Percentiles rank a stretch among this genome's conserved stretches.
These are phyloP conservation scores for Hystrix cristata DNA, from an alignment of 2,113 vertebrate species.

Conservation along the genomic window DNA sequence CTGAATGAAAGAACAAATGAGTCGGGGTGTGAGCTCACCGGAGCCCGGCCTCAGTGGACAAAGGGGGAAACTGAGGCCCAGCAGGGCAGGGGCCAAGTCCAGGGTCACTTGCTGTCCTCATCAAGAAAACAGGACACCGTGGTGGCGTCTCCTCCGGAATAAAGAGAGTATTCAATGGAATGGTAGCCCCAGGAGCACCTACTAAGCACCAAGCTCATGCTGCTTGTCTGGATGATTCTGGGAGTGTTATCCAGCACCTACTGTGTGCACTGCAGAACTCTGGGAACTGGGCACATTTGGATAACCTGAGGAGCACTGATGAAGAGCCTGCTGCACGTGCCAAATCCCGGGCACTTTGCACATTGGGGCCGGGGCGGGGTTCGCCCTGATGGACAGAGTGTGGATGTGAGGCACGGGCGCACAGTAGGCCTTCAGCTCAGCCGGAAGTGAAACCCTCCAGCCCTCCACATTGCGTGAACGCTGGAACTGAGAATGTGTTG, in stretches of 20 bases:
- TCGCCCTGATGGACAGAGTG: not conserved
- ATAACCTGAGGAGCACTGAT: not conserved
- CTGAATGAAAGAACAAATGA: not conserved
- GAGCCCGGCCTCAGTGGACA: not conserved
- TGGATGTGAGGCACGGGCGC: not conserved
- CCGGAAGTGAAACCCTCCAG: not conserved
- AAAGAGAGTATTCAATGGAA: not conserved
- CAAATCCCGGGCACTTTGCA: not conserved
- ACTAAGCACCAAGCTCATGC: not conserved
- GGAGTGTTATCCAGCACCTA: not conserved
- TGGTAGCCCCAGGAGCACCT: not conserved
- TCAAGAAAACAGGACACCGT: not conserved
- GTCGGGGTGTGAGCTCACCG: not conserved
- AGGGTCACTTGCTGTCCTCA: not conserved
- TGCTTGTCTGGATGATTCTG: not conserved
- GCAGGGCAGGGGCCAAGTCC: not conserved
- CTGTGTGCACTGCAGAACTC: not conserved
- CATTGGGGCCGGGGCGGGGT: not conserved
- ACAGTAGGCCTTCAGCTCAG: not conserved
- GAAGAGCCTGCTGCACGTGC: not conserved
- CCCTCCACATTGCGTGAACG: not conserved
- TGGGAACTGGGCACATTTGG: not conserved
- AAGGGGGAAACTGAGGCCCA: not conserved
- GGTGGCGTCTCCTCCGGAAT: not conserved
- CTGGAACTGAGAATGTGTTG: rapidly evolving